These are phyloP conservation scores for Oryzias sinensis DNA, from an alignment of 2,797 vertebrate species.

Conservation along the genomic window DNA sequence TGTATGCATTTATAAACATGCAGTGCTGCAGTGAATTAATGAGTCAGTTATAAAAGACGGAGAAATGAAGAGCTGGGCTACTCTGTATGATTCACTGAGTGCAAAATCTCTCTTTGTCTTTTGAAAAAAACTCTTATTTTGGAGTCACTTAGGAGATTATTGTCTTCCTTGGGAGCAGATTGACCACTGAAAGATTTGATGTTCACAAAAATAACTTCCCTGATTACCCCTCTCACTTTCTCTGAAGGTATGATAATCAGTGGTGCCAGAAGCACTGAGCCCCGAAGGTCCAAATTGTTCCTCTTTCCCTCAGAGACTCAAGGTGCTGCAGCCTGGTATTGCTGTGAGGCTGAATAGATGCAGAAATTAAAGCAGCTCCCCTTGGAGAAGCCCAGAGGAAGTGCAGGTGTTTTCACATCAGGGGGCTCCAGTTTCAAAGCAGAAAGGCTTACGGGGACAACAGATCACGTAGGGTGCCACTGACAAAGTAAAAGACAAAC, in stretches of 20 bases:
- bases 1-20: not conserved
- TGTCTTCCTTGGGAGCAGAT: conserved; percentile 7
- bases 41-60: conserved; percentile 29
- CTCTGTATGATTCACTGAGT: conserved; percentile 19
- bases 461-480: not conserved
- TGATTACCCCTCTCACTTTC: conserved; percentile 22
- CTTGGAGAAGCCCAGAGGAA: conserved; percentile 7
- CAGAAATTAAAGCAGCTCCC: conserved; percentile 15
- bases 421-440: conserved; percentile 9
- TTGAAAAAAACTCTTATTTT: conserved; percentile 14
- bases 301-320: conserved; percentile 18
- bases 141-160: conserved; percentile 6
- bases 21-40: conserved; percentile 7
- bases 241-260: conserved; percentile 32
- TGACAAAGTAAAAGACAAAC: conserved; percentile 11
- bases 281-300: conserved; percentile 11
- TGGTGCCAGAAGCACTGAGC: conserved; percentile 12
- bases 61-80: conserved; percentile 19
- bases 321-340: conserved; percentile 8
- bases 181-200: conserved; percentile 27
- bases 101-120: conserved; percentile 17
- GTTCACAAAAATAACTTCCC: conserved; percentile 29
- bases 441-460: not conserved
- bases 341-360: conserved; percentile 7
- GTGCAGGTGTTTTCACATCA: conserved; percentile 16